These are phyloP conservation scores for Halcyon leucocephala DNA, from an alignment of 2,797 vertebrate genomes.

Conservation along the genomic window DNA sequence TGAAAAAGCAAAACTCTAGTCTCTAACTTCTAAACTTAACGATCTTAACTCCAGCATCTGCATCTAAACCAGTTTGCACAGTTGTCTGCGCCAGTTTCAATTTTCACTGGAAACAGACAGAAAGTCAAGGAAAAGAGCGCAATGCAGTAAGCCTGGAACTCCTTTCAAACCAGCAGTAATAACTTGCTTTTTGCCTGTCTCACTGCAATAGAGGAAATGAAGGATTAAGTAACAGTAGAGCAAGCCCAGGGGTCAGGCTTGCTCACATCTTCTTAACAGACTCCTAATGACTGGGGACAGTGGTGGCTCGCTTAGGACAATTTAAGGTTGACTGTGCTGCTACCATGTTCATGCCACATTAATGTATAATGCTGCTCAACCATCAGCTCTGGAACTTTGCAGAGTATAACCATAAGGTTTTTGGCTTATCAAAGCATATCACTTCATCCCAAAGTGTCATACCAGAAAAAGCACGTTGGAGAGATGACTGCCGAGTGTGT, in stretches of 20 bases:
- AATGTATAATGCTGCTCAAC: not conserved
- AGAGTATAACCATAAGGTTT: not conserved
- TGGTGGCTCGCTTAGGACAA: not conserved
- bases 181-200: not conserved
- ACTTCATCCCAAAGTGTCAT: not conserved
- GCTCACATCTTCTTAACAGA: not conserved
- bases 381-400: not conserved
- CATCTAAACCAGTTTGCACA: not conserved
- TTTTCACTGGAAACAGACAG: not conserved
- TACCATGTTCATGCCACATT: not conserved
- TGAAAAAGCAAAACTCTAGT: not conserved
- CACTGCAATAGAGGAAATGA: not conserved
- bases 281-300: not conserved
- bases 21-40: not conserved
- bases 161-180: not conserved
- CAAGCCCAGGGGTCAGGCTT: not conserved
- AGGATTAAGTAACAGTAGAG: not conserved
- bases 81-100: not conserved
- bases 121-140: not conserved
- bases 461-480: not conserved
- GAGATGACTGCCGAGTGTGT: rapidly evolving
- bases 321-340: not conserved
- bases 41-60: not conserved
- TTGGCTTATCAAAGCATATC: not conserved
- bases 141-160: not conserved